A percentile compares a stretch with the other conserved stretches of the same genome.
Conservation (phyloP, 2,888 invertebrate species). For the Branchellion lobata region DNA sequence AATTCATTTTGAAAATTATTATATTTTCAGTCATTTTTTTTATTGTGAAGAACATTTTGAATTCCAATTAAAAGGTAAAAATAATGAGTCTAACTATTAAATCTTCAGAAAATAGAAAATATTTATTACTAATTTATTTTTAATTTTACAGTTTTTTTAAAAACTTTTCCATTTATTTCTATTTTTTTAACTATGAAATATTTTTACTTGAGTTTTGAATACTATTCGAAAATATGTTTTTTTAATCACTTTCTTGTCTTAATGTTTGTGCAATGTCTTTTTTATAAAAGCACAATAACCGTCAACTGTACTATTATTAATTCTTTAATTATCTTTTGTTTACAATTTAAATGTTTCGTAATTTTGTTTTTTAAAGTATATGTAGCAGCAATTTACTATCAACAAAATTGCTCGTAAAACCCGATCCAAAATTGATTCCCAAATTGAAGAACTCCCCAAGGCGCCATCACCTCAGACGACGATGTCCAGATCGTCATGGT, state of each 20-base stretch:
- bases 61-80: constrained; percentile 13
- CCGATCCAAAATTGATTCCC: background rate
- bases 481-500: constrained; percentile 41
- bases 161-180: too few species aligned
- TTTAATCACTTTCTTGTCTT: too few species aligned
- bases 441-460: background rate
- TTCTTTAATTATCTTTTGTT: background rate
- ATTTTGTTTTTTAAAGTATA: background rate
- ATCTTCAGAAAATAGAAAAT: background rate
- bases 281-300: too few species aligned
- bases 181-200: too few species aligned
- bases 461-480: background rate
- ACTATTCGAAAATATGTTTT: too few species aligned
- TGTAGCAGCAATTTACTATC: background rate
- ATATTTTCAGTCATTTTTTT: background rate
- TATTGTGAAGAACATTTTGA: background rate
- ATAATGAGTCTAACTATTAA: background rate
- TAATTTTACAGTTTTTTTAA: too few species aligned
- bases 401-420: background rate
- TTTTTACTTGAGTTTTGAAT: too few species aligned
- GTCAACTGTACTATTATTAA: too few species aligned
- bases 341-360: background rate
- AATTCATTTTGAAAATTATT: background rate
- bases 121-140: too few species aligned
- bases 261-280: too few species aligned